Conservation (phyloP, 2,797 vertebrate genomes). For the Adrianichthys oophorus region DNA sequence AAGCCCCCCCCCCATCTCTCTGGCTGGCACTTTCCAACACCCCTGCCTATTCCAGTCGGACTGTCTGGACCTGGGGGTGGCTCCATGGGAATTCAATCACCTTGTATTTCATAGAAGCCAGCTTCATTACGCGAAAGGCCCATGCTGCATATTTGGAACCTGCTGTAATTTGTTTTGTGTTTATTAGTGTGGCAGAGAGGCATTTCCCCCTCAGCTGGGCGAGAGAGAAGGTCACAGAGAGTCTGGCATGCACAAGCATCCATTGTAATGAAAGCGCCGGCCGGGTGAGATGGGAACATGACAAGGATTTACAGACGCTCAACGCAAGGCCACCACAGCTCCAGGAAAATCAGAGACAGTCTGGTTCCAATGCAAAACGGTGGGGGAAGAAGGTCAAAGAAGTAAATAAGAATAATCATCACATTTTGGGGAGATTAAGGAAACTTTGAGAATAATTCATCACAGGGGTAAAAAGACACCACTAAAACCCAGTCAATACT, state of each 20-base stretch:
- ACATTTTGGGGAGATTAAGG: conserved; percentile 12
- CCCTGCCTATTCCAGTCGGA: conserved; percentile 29
- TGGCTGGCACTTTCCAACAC: conserved; percentile 27
- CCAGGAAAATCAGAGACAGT: conserved; percentile 47
- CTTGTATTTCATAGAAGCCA: conserved; percentile 75
- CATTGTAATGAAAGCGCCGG: conserved; percentile 62
- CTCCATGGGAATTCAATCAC: conserved; percentile 82
- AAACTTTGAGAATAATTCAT: conserved; percentile 39
- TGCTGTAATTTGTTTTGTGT: conserved; percentile 80
- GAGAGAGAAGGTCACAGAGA: conserved; percentile 71
- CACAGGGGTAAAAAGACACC: not conserved
- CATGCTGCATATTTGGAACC: conserved; percentile 79
- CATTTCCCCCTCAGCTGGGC: conserved; percentile 47
- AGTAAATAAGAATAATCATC: conserved; percentile 29
- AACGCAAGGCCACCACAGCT: conserved; percentile 28
- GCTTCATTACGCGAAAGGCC: conserved; percentile 74
- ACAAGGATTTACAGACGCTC: conserved; percentile 34
- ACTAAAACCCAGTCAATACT: no score
- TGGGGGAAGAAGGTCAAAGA: conserved; percentile 39
- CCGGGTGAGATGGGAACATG: conserved; percentile 50
- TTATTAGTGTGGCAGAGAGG: conserved; percentile 66
- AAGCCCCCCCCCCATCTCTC: conserved; percentile 8
- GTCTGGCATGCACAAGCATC: conserved; percentile 53
- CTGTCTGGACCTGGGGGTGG: conserved; percentile 67
- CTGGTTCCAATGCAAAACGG: conserved; percentile 26